Conservation (phyloP, 2,797 vertebrate species). For the Uromys caudimaculatus region DNA sequence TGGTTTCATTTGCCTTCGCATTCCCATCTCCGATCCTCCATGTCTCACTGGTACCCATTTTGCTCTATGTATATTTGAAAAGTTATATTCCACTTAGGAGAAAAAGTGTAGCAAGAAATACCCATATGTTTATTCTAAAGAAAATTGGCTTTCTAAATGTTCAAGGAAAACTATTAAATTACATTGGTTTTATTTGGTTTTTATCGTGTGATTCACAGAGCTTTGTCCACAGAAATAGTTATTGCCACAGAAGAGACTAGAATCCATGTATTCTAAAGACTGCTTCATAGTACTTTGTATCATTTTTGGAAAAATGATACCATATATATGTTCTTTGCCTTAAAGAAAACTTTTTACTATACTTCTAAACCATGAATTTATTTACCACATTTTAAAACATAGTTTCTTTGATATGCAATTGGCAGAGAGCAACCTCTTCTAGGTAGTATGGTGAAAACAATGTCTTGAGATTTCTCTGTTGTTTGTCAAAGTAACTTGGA, state of each 20-base stretch:
- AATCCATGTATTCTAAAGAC: background rate
- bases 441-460: background rate
- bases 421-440: background rate
- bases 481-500: background rate
- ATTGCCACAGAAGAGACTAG: background rate
- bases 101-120: background rate
- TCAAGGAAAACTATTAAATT: background rate
- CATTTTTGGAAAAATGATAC: background rate
- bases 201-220: background rate
- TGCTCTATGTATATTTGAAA: background rate
- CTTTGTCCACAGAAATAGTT: background rate
- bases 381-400: slow-evolving; percentile 14
- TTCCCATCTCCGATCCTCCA: background rate
- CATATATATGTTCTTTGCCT: background rate
- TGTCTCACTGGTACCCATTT: background rate
- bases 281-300: background rate
- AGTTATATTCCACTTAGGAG: background rate
- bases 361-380: background rate
- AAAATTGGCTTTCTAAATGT: background rate
- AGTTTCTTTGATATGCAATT: background rate
- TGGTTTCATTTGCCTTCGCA: background rate
- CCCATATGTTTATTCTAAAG: background rate
- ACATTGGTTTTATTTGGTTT: background rate
- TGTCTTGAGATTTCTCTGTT: background rate
- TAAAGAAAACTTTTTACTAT: background rate